Base-by-base conservation (phyloP, 2,797 vertebrate genomes). In the Anabacerthia variegaticeps region DNA sequence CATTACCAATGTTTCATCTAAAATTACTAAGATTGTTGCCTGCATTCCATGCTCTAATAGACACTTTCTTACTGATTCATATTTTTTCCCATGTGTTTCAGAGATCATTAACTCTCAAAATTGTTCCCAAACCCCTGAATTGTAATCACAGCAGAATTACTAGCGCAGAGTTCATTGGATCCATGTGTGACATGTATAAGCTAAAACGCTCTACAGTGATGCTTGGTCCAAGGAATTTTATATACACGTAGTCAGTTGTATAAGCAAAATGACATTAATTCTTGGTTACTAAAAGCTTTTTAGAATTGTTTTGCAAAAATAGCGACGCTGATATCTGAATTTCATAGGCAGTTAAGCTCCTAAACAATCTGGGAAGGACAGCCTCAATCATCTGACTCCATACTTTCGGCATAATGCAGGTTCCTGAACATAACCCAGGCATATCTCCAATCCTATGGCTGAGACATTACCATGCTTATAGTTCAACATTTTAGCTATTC, bases 401-500 rank as follows among this genome's bases (percentile, higher is more conserved):
- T 10, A 74, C 16, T 46, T 52, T 19, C 0, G 3, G 37, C 13
- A 58, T 41, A 59, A 63, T 4, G 17, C 19, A 65, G 26, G n/a
- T 36, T 13, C 43, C 28, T 12, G 16, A 74, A 71, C n/a, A 59
- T 10, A 78, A 26, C 6, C 7, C 23, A 46, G 55, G n/a, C 17
- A 68, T 9, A 32, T 5, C 41, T 54, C 37, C 26, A 68, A 55
- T 11, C 63, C 77, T 41, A 32, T 0, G 1, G 37, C 0, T 75
- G 71, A 85, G 71, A 63, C 16, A 36, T 24, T 43, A 78, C 19
- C 22, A 20, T 4, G 10, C 14, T 86, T 73, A 34, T 0, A 85
- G 46, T 24, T 75, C 58, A 71, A 34, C 43, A 24, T 7, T 36
- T 67, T 14, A 41, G 36, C 12, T 56, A 72, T 32, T 63, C 37